Conservation (phyloP, 2,888 invertebrate species). For the Fissipunctia ypsillon region DNA sequence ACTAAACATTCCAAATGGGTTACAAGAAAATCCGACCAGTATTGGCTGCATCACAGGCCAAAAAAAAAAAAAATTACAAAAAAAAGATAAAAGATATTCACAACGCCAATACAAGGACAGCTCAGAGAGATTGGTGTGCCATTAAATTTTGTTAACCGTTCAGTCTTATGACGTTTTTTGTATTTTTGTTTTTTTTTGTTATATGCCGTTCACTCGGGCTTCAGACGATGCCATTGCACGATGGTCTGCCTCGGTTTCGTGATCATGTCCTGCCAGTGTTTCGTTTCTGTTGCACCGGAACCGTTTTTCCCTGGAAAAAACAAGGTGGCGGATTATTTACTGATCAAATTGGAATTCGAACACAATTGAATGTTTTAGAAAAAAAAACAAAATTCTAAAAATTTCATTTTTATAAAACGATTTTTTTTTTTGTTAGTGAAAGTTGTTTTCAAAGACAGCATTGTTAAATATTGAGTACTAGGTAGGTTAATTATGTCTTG, state of each 20-base stretch:
- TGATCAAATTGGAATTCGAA: neutral
- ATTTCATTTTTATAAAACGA: too few relatives aligned
- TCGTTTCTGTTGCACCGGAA: slow-evolving; percentile 98
- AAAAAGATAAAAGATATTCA: slow-evolving; percentile 48
- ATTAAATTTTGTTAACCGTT: slow-evolving; percentile 84
- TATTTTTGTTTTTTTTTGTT: slow-evolving; percentile 72
- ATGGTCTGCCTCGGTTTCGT: slow-evolving; percentile 98
- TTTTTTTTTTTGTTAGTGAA: too few relatives aligned
- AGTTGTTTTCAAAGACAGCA: too few relatives aligned
- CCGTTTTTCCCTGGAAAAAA: slow-evolving; percentile 95
- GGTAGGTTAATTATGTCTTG: too few relatives aligned
- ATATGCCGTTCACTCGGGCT: slow-evolving; percentile 93
- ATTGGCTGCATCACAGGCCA: slow-evolving; percentile 18
- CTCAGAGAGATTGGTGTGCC: slow-evolving; percentile 72
- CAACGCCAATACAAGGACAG: slow-evolving; percentile 68
- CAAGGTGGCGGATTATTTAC: slow-evolving; percentile 20
- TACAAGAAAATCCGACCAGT: slow-evolving; percentile 1
- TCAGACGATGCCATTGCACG: slow-evolving; percentile 99
- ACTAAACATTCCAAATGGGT: neutral
- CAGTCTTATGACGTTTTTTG: slow-evolving; percentile 89
- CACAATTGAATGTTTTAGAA: too few relatives aligned
- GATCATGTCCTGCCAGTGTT: slow-evolving; percentile 99
- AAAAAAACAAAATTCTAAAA: too few relatives aligned
- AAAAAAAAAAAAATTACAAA: slow-evolving; percentile 20
- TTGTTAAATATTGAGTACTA: too few relatives aligned